A percentile compares a stretch with the other conserved stretches of the same genome.
These are phyloP conservation scores for Pituophis catenifer DNA, from an alignment of 2,113 vertebrate species.

Conservation along the genomic window DNA sequence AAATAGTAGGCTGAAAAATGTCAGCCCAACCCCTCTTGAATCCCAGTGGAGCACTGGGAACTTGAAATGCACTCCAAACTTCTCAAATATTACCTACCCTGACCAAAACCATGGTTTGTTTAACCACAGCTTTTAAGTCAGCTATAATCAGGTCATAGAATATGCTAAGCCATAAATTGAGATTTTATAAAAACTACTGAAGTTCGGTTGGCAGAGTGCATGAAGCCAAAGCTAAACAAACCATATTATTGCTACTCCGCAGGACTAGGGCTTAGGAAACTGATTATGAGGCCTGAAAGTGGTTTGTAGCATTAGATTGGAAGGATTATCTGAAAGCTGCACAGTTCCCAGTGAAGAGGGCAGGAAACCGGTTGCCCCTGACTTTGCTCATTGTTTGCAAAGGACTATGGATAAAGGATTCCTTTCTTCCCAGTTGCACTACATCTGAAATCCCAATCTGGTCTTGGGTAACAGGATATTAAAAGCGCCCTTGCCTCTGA, in stretches of 20 bases:
- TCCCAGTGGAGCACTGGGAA: neutral
- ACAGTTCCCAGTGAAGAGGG: constrained; percentile 57
- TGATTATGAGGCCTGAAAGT: neutral
- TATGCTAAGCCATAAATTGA: neutral
- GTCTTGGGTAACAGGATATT: constrained; percentile 75
- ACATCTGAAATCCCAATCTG: constrained; percentile 78
- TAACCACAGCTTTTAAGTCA: neutral
- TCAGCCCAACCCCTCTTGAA: neutral
- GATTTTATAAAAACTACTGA: neutral
- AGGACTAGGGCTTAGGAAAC: neutral
- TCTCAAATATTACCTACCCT: neutral
- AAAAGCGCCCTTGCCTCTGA: constrained; percentile 60
- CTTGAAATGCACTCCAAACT: neutral
- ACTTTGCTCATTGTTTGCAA: constrained; percentile 72
- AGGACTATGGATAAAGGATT: constrained; percentile 75
- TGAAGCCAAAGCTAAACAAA: neutral
- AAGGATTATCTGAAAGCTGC: constrained; percentile 60
- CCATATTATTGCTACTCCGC: neutral
- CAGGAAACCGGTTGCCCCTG: constrained; percentile 61
- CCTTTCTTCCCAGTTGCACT: constrained; percentile 71
- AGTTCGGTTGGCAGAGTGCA: neutral
- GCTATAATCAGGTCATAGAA: neutral
- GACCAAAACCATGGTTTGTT: neutral
- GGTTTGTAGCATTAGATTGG: constrained; percentile 28
- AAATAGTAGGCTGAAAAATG: neutral